Evolutionary conservation across 2,797 vertebrate species (phyloP).

Genomic region (Perodicticus potto): DNA sequence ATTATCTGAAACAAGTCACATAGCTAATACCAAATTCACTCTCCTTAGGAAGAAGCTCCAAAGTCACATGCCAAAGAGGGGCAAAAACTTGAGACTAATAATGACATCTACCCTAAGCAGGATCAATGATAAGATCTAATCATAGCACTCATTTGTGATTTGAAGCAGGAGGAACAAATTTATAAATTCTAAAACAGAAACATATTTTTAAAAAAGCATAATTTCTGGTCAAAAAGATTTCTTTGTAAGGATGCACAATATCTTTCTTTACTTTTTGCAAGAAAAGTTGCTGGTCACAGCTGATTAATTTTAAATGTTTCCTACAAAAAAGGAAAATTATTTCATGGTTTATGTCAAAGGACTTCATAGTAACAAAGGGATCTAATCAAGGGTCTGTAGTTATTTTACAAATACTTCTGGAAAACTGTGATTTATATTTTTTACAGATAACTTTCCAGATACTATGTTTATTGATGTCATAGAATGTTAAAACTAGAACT

Average conservation of each 20-base stretch:
- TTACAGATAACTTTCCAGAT: not conserved
- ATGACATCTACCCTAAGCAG: not conserved
- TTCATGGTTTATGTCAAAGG: not conserved
- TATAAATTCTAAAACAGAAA: not conserved
- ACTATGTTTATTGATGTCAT: not conserved
- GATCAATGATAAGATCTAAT: not conserved
- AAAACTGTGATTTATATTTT: not conserved
- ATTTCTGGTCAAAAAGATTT: not conserved
- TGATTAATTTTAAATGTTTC: not conserved
- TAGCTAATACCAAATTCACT: not conserved
- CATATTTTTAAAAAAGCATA: not conserved
- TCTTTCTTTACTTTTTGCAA: constrained; percentile 19
- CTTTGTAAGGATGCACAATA: not conserved
- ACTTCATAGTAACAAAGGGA: not conserved
- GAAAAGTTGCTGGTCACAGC: not conserved
- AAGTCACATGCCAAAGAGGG: not conserved
- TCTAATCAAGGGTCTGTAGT: not conserved
- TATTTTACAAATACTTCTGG: not conserved
- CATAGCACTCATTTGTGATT: not conserved
- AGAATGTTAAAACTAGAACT: not conserved
- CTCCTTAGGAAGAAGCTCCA: not conserved
- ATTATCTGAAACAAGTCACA: not conserved
- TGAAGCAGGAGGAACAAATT: not conserved
- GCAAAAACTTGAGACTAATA: not conserved
- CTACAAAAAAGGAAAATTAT: not conserved